phyloP scores from a whole-genome alignment of 2,113 vertebrate genomes.

The Chaetodon trifascialis region DNA sequence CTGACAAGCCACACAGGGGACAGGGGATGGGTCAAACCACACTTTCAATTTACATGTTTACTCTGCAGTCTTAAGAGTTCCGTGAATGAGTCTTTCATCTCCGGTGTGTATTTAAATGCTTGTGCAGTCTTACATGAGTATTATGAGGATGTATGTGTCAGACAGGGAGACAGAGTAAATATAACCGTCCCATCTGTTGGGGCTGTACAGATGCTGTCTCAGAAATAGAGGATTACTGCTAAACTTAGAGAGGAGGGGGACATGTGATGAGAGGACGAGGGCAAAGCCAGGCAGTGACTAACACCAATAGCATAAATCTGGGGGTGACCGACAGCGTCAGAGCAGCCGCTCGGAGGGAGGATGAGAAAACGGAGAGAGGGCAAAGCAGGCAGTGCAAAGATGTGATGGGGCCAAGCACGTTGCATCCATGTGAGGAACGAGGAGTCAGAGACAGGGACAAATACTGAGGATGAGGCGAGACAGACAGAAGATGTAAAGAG shows the following conservation, averaged over 20 bases:
- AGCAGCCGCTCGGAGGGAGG: conserved; percentile 64
- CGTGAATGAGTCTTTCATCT: conserved; percentile 25
- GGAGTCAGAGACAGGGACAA: conserved; percentile 17
- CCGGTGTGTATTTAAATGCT: conserved; percentile 17
- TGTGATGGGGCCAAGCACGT: conserved; percentile 5
- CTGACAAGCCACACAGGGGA: not conserved
- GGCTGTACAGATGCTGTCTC: conserved; percentile 69
- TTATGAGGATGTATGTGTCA: conserved; percentile 27
- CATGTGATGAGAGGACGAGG: conserved; percentile 48
- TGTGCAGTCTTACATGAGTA: not conserved
- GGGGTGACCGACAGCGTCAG: conserved; percentile 51
- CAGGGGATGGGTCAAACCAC: not conserved
- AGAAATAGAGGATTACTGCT: conserved; percentile 74
- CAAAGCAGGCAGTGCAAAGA: conserved; percentile 12
- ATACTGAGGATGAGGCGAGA: conserved; percentile 16
- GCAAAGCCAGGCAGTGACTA: conserved; percentile 55
- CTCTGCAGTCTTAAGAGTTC: not conserved
- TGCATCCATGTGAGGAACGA: conserved; percentile 21
- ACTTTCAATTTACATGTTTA: conserved; percentile 14
- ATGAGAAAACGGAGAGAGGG: conserved; percentile 39
- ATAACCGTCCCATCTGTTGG: conserved; percentile 62
- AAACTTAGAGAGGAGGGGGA: conserved; percentile 61
- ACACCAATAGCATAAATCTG: conserved; percentile 59
- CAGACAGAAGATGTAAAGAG: conserved; percentile 5
- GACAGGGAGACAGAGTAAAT: conserved; percentile 58